Conservation (phyloP, 2,797 vertebrate species). For the Oreochromis mossambicus region DNA sequence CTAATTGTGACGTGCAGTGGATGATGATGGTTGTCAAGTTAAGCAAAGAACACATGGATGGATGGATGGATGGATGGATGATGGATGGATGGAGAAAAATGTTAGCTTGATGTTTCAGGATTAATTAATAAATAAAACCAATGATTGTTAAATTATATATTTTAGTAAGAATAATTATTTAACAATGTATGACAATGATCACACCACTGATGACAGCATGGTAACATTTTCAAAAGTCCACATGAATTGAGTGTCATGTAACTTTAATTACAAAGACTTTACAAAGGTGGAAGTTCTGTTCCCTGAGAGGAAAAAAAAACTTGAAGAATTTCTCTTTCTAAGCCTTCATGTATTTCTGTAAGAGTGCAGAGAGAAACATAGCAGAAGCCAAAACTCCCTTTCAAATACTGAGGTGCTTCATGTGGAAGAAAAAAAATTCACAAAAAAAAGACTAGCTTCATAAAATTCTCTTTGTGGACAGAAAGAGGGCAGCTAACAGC, state of each 20-base stretch:
- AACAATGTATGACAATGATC: neutral
- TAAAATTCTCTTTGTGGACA: slow-evolving; percentile 41
- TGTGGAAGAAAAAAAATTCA: neutral
- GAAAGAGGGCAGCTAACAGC: neutral
- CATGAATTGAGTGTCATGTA: neutral
- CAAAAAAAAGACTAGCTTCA: neutral
- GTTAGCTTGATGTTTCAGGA: neutral
- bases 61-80: neutral
- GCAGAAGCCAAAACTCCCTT: slow-evolving; percentile 1
- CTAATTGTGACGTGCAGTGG: neutral
- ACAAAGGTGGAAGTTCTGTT: neutral
- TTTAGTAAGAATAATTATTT: neutral
- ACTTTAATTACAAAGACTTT: neutral
- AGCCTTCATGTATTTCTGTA: neutral
- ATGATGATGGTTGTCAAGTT: neutral
- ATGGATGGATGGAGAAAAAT: neutral
- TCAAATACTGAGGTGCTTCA: slow-evolving; percentile 16
- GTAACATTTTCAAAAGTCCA: neutral
- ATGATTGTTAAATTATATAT: neutral
- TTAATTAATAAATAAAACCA: neutral
- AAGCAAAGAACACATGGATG: neutral
- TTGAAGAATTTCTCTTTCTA: neutral
- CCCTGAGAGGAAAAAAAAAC: neutral
- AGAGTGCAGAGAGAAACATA: neutral
- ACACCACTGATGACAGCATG: neutral